Conservation (phyloP, 1,140 invertebrate genomes). For the Drosophila eugracilis region DNA sequence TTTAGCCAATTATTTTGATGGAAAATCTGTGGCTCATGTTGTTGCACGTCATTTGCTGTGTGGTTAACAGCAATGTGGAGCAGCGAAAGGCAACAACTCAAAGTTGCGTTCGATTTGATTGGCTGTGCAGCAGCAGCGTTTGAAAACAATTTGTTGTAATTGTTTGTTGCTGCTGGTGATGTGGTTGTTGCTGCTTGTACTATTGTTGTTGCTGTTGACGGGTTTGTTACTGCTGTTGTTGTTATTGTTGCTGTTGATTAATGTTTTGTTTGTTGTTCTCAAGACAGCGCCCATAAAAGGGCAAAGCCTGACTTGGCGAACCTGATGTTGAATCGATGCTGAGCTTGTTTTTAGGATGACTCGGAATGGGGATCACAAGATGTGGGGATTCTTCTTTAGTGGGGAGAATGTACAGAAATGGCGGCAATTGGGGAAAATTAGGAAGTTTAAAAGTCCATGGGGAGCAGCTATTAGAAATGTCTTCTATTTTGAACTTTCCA, state of each 20-base stretch:
- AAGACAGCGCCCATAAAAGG: conserved; percentile 46
- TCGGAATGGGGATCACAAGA: conserved; percentile 6
- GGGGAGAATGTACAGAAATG: neutral
- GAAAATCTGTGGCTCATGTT: conserved; percentile 37
- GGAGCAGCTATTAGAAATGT: neutral
- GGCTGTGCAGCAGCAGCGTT: conserved; percentile 52
- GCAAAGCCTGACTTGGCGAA: conserved; percentile 32
- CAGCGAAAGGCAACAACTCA: conserved; percentile 61
- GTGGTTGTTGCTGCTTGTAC: conserved; percentile 24
- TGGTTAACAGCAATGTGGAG: conserved; percentile 75
- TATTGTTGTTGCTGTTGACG: conserved; percentile 27
- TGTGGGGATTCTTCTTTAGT: conserved; percentile 7
- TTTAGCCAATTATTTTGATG: conserved; percentile 63
- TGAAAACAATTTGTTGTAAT: conserved; percentile 79
- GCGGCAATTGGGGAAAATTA: conserved; percentile 1
- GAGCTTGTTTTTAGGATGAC: conserved; percentile 11
- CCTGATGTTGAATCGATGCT: conserved; percentile 18
- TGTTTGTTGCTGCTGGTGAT: conserved; percentile 26
- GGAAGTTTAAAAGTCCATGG: neutral
- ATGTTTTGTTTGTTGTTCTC: conserved; percentile 48
- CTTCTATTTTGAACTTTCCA: neutral
- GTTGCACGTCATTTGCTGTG: conserved; percentile 73
- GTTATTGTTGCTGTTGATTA: conserved; percentile 48
- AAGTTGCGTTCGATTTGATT: conserved; percentile 78
- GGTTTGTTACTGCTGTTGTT: conserved; percentile 29